A percentile compares a stretch with the other conserved stretches of the same genome.
phyloP scores from a whole-genome alignment of 2,888 invertebrate species.

The Plagiodera versicolora region DNA sequence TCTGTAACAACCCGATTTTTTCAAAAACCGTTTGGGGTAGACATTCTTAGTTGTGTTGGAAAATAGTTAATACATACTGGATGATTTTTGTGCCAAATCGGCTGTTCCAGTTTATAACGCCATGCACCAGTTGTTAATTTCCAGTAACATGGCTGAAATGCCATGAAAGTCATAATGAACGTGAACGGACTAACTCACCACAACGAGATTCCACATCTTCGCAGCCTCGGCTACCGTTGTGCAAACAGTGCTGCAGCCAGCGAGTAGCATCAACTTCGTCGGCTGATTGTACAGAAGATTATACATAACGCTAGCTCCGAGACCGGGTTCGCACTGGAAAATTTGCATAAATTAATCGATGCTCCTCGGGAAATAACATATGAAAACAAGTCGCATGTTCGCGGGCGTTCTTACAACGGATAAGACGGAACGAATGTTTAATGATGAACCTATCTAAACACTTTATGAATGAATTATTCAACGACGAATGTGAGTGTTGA shows the following conservation, averaged over 20 bases:
- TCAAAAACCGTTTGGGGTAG: too few relatives aligned
- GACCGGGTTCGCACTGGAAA: constrained; percentile 93
- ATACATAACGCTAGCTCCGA: constrained; percentile 98
- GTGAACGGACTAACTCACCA: constrained; percentile 74
- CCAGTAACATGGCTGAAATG: too few relatives aligned
- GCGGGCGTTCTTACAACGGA: not conserved
- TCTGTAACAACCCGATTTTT: too few relatives aligned
- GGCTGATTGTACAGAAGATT: constrained; percentile 95
- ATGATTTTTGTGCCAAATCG: too few relatives aligned
- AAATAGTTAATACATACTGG: too few relatives aligned
- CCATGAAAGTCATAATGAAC: too few relatives aligned
- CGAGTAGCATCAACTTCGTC: constrained; percentile 89
- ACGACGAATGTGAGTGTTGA: too few relatives aligned
- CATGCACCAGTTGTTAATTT: too few relatives aligned
- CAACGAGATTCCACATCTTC: constrained; percentile 99
- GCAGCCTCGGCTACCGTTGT: constrained; percentile 99
- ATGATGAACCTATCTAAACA: too few relatives aligned
- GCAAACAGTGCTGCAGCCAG: constrained; percentile 98
- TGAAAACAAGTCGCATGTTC: not conserved
- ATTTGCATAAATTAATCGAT: constrained; percentile 23
- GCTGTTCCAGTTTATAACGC: too few relatives aligned
- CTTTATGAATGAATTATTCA: too few relatives aligned
- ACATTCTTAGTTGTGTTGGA: too few relatives aligned
- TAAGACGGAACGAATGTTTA: not conserved
- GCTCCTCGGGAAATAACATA: not conserved